Evolutionary conservation across 2,888 invertebrate species (phyloP).

Genomic region (Stratiomys singularior): DNA sequence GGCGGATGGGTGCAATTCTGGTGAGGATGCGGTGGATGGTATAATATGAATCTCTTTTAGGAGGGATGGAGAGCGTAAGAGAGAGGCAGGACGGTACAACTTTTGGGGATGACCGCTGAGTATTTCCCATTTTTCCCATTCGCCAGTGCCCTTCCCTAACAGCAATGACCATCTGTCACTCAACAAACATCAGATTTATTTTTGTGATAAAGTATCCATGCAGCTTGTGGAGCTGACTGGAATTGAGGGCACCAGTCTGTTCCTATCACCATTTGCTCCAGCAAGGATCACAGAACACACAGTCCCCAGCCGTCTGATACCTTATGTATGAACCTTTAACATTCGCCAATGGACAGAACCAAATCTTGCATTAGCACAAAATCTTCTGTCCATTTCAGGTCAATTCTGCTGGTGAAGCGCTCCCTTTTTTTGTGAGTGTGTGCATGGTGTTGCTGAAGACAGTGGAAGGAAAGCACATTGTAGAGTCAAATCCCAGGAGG

Average conservation of each 20-base stretch:
- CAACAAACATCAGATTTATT: conserved; percentile 40
- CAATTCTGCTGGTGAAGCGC: background rate
- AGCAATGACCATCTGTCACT: conserved; percentile 33
- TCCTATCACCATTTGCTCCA: background rate
- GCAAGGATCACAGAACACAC: background rate
- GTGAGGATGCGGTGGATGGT: background rate
- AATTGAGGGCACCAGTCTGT: background rate
- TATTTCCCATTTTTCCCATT: conserved; percentile 2
- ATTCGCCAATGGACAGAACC: background rate
- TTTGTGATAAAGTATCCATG: conserved; percentile 23
- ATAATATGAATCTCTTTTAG: background rate
- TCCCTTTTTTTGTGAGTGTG: background rate
- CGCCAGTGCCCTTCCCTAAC: conserved; percentile 12
- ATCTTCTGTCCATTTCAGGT: background rate
- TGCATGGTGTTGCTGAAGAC: background rate
- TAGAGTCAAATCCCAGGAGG: background rate
- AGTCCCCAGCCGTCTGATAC: background rate
- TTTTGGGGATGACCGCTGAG: background rate
- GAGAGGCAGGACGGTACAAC: background rate
- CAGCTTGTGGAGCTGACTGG: background rate
- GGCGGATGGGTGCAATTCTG: background rate
- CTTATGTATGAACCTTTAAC: background rate
- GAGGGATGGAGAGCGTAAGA: background rate
- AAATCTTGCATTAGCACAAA: background rate
- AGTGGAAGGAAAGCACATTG: background rate